Base-by-base conservation (phyloP, 2,797 vertebrate genomes). In the Microcaecilia unicolor region DNA sequence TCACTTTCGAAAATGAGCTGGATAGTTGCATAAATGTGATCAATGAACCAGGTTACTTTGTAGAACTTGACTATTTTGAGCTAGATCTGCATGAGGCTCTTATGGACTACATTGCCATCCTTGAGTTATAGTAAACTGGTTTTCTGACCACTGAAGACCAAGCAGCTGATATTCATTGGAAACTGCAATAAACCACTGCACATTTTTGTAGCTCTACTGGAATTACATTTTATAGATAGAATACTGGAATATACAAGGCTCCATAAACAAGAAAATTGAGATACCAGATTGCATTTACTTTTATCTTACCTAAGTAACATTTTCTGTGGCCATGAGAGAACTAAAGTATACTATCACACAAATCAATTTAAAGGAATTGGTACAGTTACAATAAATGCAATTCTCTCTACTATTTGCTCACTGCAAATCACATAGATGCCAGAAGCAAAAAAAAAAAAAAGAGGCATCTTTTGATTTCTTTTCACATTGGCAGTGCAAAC, bases 341-440 rank as follows among this genome's bases (percentile, higher is more conserved):
- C 26, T 9, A 37, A 61, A 31, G 26, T 11, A 37, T 29, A 28
- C 43, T 44, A 54, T 62, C 51, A 40, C 36, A 60, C 52, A 66
- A 61, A 68, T 73, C 64, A 67, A 43, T 55, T 72, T 52, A 58
- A 62, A 67, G 59, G 44, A 70, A 61, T 36, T 69, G 70, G 64
- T 55, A 55, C 22, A 10, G 37, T 43, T 51, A 64, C 57, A 69
- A 60, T 51, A 67, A 61, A 76, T 40, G 15, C 38, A n/a, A 53
- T 67, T 54, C 44, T 42, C 56, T 41, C 39, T 51, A 26, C 43
- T 52, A 43, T 31, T 70, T 47, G 37, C 50, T 74, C 60, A 60
- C 50, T 52, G 60, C 60, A 76, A 72, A 73, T 65, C 49, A 60
- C 48, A 60, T 64, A 76, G 61, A 64, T 51, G 54, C 55, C 41